These are phyloP conservation scores for Trilocha varians DNA, from an alignment of 2,888 invertebrate species.

Conservation along the genomic window DNA sequence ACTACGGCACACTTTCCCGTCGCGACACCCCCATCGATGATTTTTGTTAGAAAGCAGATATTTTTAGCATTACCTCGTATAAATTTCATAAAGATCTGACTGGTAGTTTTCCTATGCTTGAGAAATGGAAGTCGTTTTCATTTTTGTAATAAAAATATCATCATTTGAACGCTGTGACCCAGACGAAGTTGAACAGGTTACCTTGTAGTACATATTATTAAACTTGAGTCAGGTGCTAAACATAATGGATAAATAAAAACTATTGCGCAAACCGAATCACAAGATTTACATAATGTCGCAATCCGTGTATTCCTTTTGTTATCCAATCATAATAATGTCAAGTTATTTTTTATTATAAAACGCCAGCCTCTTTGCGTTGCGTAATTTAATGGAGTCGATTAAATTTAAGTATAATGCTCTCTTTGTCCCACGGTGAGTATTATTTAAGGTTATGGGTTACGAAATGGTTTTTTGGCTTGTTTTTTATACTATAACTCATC, in stretches of 20 bases:
- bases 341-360: slow-evolving; percentile 7
- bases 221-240: background rate
- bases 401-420: background rate
- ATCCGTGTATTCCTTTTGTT: slow-evolving; percentile 9
- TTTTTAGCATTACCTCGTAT: too few species aligned
- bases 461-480: background rate
- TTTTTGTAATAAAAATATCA: too few species aligned
- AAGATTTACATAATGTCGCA: slow-evolving; percentile 20
- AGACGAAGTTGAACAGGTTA: too few species aligned
- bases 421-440: background rate
- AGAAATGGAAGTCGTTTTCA: too few species aligned
- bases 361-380: background rate
- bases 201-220: too few species aligned
- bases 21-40: too few species aligned
- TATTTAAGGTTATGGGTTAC: background rate
- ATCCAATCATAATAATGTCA: slow-evolving; percentile 13
- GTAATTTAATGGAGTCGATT: background rate
- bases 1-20: too few species aligned
- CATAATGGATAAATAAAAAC: background rate
- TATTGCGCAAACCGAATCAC: background rate
- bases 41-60: too few species aligned
- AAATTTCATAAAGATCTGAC: too few species aligned
- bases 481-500: too few species aligned
- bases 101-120: too few species aligned
- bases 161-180: too few species aligned